Conservation (phyloP, 2,113 vertebrate species). For the Eulemur macaco region DNA sequence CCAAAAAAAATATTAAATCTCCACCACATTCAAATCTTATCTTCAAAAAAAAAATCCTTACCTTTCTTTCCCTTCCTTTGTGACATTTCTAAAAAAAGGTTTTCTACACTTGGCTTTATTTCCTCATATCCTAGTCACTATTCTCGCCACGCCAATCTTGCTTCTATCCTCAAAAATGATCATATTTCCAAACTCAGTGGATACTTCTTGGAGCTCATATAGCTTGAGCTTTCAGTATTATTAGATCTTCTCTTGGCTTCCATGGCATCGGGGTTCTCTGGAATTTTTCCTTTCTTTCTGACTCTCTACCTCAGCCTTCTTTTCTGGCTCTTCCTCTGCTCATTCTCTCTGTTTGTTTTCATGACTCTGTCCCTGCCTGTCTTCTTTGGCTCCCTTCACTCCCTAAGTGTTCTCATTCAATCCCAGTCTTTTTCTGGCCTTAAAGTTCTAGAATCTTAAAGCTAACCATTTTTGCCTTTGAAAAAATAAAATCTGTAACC, state of each 20-base stretch:
- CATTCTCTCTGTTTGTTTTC: background rate
- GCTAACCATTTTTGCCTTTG: background rate
- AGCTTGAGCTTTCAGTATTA: background rate
- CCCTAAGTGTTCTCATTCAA: background rate
- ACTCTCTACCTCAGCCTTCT: background rate
- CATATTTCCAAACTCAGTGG: background rate
- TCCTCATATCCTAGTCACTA: background rate
- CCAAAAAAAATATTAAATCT: background rate
- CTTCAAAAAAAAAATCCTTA: background rate
- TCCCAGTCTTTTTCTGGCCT: background rate
- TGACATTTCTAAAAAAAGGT: background rate
- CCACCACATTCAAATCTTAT: background rate
- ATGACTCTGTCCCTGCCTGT: background rate
- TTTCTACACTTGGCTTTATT: background rate
- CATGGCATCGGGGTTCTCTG: background rate
- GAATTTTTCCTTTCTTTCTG: background rate
- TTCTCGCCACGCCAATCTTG: background rate
- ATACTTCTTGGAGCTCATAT: background rate
- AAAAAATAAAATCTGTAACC: background rate
- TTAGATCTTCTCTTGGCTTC: background rate
- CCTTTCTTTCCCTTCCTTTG: background rate
- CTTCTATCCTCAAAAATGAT: background rate
- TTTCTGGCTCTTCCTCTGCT: background rate
- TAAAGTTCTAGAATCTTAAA: background rate
- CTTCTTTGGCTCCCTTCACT: background rate